phyloP scores from a whole-genome alignment of 92 coral and sea anemone genomes.

The Montipora capitata region DNA sequence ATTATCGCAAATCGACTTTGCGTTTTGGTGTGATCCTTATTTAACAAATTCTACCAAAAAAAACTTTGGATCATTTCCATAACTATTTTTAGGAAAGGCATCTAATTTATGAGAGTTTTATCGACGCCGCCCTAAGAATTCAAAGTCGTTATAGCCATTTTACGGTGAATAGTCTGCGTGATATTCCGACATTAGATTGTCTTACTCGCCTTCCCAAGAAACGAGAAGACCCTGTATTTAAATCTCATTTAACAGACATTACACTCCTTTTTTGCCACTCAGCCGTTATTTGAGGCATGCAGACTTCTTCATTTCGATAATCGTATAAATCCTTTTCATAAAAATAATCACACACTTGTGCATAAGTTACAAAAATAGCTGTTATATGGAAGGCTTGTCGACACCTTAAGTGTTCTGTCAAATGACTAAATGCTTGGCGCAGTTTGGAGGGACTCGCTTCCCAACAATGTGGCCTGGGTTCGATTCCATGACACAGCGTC shows the following conservation, averaged over 20 bases:
- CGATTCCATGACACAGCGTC: no score
- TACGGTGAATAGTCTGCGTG: no score
- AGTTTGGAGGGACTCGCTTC: not conserved
- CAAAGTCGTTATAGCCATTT: no score
- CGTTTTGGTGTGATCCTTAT: not conserved
- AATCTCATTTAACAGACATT: no score
- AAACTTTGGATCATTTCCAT: not conserved
- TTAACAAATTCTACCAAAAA: not conserved
- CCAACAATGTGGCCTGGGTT: no score
- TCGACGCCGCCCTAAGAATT: no score
- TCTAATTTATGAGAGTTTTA: no score
- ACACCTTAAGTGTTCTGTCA: not conserved
- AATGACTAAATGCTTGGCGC: not conserved
- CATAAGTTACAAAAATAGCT: not conserved
- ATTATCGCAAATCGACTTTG: not conserved
- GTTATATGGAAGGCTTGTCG: not conserved
- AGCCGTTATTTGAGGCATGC: not conserved
- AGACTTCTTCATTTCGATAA: not conserved
- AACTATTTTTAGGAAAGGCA: no score
- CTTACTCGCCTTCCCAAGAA: no score
- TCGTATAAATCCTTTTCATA: constrained; percentile 24
- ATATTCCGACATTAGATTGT: no score
- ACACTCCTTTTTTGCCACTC: no score
- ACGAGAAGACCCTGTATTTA: no score
- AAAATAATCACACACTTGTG: not conserved